phyloP scores from a whole-genome alignment of 2,113 vertebrate genomes.

The Thalassarche chlororhynchos region DNA sequence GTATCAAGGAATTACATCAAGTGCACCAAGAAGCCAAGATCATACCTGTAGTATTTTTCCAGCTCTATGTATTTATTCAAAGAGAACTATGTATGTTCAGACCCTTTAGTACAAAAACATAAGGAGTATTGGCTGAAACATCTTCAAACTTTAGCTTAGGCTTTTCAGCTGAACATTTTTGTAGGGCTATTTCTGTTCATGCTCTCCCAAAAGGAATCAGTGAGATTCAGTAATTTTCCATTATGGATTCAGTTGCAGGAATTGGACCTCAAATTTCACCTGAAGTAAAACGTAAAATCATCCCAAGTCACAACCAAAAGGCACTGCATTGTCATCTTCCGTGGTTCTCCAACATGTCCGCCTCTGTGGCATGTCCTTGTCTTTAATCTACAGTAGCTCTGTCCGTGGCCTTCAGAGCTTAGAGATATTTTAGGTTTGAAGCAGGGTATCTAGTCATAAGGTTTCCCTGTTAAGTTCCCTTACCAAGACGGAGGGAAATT shows the following conservation, averaged over 20 bases:
- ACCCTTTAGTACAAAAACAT: background rate
- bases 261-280: background rate
- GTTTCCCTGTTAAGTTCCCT: background rate
- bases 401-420: background rate
- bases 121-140: background rate
- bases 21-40: background rate
- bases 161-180: background rate
- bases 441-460: background rate
- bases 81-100: background rate
- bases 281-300: background rate
- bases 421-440: background rate
- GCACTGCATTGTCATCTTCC: background rate
- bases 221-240: background rate
- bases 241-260: background rate
- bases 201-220: background rate
- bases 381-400: background rate
- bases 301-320: background rate
- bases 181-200: background rate
- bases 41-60: background rate
- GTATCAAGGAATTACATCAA: background rate
- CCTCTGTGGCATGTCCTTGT: background rate
- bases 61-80: background rate
- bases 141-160: background rate
- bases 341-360: background rate
- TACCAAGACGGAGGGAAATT: background rate